These are phyloP conservation scores for Rhinoderma darwinii DNA, from an alignment of 2,113 vertebrate species.

Conservation along the genomic window DNA sequence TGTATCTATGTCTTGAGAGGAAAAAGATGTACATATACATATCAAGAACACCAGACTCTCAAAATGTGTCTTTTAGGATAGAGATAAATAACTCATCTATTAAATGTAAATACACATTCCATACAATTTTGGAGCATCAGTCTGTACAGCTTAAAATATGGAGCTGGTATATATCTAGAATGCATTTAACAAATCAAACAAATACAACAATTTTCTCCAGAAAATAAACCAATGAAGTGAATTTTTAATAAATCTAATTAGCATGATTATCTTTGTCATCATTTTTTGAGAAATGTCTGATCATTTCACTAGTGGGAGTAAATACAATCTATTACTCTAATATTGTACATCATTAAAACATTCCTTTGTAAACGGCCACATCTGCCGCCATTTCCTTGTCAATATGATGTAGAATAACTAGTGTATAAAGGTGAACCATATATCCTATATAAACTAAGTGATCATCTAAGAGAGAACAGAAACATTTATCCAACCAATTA, in stretches of 20 bases:
- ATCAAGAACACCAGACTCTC: too few relatives aligned
- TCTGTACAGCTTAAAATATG: not conserved
- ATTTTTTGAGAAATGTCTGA: not conserved
- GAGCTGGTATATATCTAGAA: not conserved
- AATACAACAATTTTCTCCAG: not conserved
- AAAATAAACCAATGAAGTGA: not conserved
- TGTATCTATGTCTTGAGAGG: too few relatives aligned
- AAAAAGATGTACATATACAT: too few relatives aligned
- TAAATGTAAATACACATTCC: too few relatives aligned
- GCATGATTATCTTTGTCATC: not conserved
- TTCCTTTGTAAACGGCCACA: not conserved
- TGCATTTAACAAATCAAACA: not conserved
- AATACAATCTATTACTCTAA: not conserved
- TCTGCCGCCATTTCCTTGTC: not conserved
- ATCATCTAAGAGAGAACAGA: not conserved
- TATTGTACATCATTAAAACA: not conserved
- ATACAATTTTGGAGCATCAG: too few relatives aligned
- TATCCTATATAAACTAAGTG: not conserved
- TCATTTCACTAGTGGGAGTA: not conserved
- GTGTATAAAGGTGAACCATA: not conserved
- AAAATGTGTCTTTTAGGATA: too few relatives aligned
- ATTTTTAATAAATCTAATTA: not conserved
- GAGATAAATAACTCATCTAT: too few relatives aligned
- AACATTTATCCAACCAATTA: slow-evolving; percentile 16
- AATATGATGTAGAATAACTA: not conserved